Conservation (phyloP, 2,113 vertebrate species). For the Hydrochoerus hydrochaeris region DNA sequence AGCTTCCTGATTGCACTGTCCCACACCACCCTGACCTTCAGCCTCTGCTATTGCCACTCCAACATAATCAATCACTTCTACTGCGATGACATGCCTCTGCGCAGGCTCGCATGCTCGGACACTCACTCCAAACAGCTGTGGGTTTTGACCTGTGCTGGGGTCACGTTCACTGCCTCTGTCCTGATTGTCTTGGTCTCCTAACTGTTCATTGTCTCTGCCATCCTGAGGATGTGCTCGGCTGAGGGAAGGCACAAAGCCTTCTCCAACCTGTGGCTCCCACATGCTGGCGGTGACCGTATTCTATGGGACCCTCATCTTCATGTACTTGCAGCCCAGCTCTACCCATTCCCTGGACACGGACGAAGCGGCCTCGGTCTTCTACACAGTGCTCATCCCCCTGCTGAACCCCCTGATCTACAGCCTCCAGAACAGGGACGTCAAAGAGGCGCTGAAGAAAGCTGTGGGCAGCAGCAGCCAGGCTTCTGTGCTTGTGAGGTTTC, state of each 20-base stretch:
- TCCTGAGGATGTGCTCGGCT: constrained; percentile 61
- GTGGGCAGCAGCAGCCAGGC: neutral
- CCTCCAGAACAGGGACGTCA: constrained; percentile 69
- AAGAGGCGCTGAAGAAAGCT: constrained; percentile 54
- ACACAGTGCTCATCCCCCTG: constrained; percentile 65
- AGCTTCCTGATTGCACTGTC: constrained; percentile 22
- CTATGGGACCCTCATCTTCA: constrained; percentile 71
- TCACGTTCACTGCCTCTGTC: constrained; percentile 52
- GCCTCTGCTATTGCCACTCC: constrained; percentile 63
- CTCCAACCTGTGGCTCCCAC: constrained; percentile 72
- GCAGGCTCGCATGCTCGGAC: constrained; percentile 69
- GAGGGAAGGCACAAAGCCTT: constrained; percentile 71
- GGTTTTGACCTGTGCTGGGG: constrained; percentile 42
- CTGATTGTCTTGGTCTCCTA: constrained; percentile 68
- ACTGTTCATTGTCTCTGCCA: constrained; percentile 64
- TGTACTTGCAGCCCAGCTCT: constrained; percentile 73
- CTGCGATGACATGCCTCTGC: constrained; percentile 71
- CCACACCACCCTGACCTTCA: constrained; percentile 55
- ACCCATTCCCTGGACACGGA: constrained; percentile 67
- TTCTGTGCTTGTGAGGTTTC: neutral
- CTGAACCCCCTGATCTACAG: constrained; percentile 70
- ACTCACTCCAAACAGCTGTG: constrained; percentile 58
- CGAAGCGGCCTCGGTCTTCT: constrained; percentile 73
- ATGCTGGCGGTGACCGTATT: constrained; percentile 63
- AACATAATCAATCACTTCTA: constrained; percentile 74